phyloP scores from a whole-genome alignment of 2,888 invertebrate genomes.

The Pelosia muscerda region DNA sequence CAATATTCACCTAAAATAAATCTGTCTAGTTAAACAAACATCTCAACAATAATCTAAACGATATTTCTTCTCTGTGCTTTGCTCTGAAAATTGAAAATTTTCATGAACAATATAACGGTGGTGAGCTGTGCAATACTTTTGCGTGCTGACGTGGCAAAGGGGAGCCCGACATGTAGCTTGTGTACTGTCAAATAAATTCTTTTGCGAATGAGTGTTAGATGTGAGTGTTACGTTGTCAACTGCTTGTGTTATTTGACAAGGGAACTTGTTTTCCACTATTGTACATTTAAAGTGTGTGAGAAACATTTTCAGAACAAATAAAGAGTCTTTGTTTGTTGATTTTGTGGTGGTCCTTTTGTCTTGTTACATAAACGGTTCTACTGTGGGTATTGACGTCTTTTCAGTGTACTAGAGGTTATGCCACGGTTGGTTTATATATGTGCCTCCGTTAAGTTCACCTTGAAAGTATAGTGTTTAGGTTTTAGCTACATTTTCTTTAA shows the following conservation, averaged over 20 bases:
- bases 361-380: background rate
- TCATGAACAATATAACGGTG: constrained; percentile 58
- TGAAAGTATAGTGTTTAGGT: too few species aligned
- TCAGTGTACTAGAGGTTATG: background rate
- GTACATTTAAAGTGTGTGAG: constrained; percentile 5
- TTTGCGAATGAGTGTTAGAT: constrained; percentile 43
- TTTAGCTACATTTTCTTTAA: background rate
- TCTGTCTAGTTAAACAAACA: constrained; percentile 49
- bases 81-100: constrained; percentile 65
- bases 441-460: too few species aligned
- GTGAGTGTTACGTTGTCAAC: constrained; percentile 37
- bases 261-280: constrained; percentile 28
- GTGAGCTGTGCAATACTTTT: constrained; percentile 49
- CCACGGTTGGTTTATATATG: background rate
- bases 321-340: constrained; percentile 8
- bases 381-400: background rate
- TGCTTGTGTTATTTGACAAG: constrained; percentile 35
- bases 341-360: background rate
- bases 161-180: constrained; percentile 37
- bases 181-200: constrained; percentile 54
- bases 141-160: constrained; percentile 38
- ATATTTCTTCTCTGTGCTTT: constrained; percentile 58
- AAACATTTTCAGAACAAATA: constrained; percentile 12
- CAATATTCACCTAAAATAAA: constrained; percentile 44
- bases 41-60: constrained; percentile 54